Percentiles rank a stretch among this genome's conserved stretches.
These are phyloP conservation scores for Gastrophryne carolinensis DNA, from an alignment of 2,797 vertebrate species.

Conservation along the genomic window DNA sequence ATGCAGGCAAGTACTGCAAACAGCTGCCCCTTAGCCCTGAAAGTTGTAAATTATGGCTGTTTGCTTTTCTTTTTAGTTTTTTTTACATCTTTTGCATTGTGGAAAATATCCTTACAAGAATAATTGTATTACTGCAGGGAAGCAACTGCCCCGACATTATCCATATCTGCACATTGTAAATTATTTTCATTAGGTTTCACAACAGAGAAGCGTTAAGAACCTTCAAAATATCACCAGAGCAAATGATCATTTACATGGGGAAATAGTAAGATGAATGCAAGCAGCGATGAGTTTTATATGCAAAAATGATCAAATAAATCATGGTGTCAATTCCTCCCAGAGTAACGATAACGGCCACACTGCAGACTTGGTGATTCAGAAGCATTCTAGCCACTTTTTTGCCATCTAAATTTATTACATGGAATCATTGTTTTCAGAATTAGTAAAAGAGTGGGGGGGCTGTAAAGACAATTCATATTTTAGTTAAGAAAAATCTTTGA, in stretches of 20 bases:
- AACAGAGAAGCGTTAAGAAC: conserved; percentile 80
- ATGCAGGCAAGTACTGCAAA: conserved; percentile 75
- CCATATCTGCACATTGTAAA: conserved; percentile 74
- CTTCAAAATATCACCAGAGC: conserved; percentile 76
- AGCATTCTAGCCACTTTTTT: conserved; percentile 14
- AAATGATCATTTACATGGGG: conserved; percentile 64
- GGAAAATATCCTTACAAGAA: conserved; percentile 80
- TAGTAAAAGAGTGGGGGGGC: conserved; percentile 10
- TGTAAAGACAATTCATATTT: conserved; percentile 51
- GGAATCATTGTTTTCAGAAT: conserved; percentile 2
- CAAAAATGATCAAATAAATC: conserved; percentile 85
- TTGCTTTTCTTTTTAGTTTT: conserved; percentile 77
- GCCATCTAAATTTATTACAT: conserved; percentile 37
- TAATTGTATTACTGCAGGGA: conserved; percentile 79
- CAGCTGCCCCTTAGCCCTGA: conserved; percentile 70
- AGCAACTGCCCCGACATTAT: conserved; percentile 85
- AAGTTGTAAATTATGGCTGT: conserved; percentile 81
- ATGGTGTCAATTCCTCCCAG: conserved; percentile 63
- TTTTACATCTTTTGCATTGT: conserved; percentile 77
- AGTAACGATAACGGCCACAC: conserved; percentile 46
- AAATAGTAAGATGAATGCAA: conserved; percentile 73
- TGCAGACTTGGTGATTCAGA: conserved; percentile 42
- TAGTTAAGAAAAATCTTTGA: conserved; percentile 14
- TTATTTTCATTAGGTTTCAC: conserved; percentile 84
- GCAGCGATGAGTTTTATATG: conserved; percentile 74